Evolutionary conservation across 1,140 invertebrate species (phyloP), one percentile per base, ranked within the genome.

Genomic region (Hyposmocoma kahamanoa): DNA sequence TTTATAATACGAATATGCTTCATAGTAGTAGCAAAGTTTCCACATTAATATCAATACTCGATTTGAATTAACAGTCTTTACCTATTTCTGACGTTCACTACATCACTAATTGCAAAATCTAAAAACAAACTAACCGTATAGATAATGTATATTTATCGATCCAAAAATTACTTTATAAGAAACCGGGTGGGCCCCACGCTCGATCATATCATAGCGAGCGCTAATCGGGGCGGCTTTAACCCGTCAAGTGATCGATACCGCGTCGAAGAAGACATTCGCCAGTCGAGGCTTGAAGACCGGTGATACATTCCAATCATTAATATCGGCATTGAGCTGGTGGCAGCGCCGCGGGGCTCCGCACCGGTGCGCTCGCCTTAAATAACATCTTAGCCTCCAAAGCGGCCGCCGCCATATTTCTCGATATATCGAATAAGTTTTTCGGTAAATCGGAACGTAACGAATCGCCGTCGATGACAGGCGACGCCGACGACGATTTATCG

Each of bases 291-390:
- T 56, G 48, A 56, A 60, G 42, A 34, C 24, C 56, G 47, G 57
- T 76, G 74, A 81, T 76, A 69, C 77, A 81, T 81, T 53, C 61
- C 53, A 36, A 61, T 61, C 72, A 78, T 81, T 81, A 81, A 81
- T 81, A 74, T 71, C 58, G 55, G 64, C 69, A 74, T 81, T 76
- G 68, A 75, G 65, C 49, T 56, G 62, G 64, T 69, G 76, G 67
- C 76, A 64, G 68, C 77, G 63, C 77, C 45, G 62, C 77, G 72
- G 77, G 77, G 62, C 59, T 67, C 63, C 69, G 38, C 41, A 42
- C 53, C 53, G 47, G 50, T 54, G 54, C 49, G 56, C 46, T 51
- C 65, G 61, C 71, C 62, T 67, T 71, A 77, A 76, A 74, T 76
- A 75, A 74, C 68, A 74, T 68, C 74, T 81, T 78, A 81, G 72